These are phyloP conservation scores for Gymnopithys bicolor DNA, from an alignment of 2,797 vertebrate species.

Conservation along the genomic window DNA sequence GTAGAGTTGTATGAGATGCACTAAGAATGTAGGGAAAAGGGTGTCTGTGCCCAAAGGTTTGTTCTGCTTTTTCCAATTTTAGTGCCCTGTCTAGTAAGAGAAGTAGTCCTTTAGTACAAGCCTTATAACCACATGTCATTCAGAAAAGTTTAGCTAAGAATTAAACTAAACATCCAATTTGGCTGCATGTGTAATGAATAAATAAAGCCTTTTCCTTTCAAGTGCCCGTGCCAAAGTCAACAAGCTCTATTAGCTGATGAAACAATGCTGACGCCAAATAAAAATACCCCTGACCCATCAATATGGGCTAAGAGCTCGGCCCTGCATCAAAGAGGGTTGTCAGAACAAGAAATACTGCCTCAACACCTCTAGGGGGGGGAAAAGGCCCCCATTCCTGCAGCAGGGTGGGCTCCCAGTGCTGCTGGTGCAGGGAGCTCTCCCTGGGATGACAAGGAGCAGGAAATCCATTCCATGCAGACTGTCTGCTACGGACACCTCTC, in stretches of 20 bases:
- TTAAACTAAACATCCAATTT: constrained; percentile 39
- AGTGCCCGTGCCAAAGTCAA: constrained; percentile 44
- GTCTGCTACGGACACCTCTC: rapidly evolving
- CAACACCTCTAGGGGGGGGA: background rate
- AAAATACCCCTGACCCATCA: constrained; percentile 61
- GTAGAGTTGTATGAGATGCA: background rate
- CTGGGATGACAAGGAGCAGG: background rate
- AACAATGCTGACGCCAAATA: constrained; percentile 61
- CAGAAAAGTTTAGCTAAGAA: constrained; percentile 60
- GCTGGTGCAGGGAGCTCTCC: rapidly evolving
- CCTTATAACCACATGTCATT: constrained; percentile 39
- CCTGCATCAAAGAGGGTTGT: background rate
- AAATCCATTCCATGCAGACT: rapidly evolving
- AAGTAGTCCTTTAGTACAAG: background rate
- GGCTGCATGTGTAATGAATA: constrained; percentile 39
- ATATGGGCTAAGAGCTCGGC: constrained; percentile 34
- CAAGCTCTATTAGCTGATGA: constrained; percentile 61
- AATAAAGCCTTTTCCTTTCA: constrained; percentile 54
- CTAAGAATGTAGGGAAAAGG: background rate
- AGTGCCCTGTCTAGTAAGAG: background rate
- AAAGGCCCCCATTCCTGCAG: background rate
- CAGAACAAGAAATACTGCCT: background rate
- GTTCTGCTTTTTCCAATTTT: background rate
- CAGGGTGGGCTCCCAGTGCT: background rate
- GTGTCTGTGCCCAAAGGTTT: background rate